Base-by-base conservation (phyloP, 1,140 invertebrate species). In the Nasonia giraulti region DNA sequence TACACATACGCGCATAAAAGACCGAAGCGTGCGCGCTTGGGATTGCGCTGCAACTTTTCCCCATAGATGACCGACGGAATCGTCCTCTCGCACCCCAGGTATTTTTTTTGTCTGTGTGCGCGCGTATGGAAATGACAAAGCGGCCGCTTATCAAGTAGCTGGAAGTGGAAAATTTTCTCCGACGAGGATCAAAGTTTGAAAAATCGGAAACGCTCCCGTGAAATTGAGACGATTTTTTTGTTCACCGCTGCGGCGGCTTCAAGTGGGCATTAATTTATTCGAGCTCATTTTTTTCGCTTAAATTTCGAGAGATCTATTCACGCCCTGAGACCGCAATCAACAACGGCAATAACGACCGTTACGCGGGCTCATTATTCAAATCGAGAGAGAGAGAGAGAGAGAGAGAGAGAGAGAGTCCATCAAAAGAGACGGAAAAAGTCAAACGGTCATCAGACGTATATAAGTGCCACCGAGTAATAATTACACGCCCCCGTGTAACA, bases 11-110 rank as follows among this genome's bases (percentile, higher is more conserved):
- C 20, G 7, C 23, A 71, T 44, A 44, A 44, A 20, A 66, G 68
- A n/a, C 68, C 68, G 27, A 17, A 68, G 66, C 20, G 8, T 17
- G 23, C 68, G 68, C 8, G 27, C 27, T 71, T 6, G 2, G 68
- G 74, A 76, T 76, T 76, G 74, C 44, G 3, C 31, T 50, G 74
- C 74, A 76, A 76, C 40, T 76, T 76, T 76, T 50, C 6, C 55
- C 55, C 20, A 5, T 6, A 20, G n/a, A 76, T 76, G 74, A 76
- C 74, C 44, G 33, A 20, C 20, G 40, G 44, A 76, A 76, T 76
- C n/a, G 44, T 50, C n/a, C 10, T 40, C 20, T 17, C 12, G 27
- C 37, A 74, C 37, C 73, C 37, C 73, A n/a, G 1, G 31, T 40
- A 74, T 74, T 74, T 17, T 31, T 31, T 69, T 31, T 69, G 33